Evolutionary conservation across 64 coral and sea anemone genomes (phyloP).

Genomic region (Montipora capricornis): DNA sequence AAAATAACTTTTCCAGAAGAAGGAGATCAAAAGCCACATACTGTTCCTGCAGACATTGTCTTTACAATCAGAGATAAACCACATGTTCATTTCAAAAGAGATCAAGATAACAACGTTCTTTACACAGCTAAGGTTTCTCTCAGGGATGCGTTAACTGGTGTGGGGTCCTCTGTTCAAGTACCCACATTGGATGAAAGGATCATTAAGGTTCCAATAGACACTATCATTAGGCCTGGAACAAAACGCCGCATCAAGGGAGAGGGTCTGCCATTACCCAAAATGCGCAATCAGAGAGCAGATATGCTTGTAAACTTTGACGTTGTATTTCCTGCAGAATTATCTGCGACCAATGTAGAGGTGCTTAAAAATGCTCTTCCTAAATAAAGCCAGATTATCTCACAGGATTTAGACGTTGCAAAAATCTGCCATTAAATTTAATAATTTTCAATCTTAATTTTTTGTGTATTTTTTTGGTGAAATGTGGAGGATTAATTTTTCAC

Average conservation of each 20-base stretch:
- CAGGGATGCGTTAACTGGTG: conserved; percentile 85
- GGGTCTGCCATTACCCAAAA: conserved; percentile 93
- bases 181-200: conserved; percentile 83
- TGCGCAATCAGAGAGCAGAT: conserved; percentile 76
- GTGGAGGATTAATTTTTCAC: too few relatives aligned
- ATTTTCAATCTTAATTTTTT: too few relatives aligned
- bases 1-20: conserved; percentile 96
- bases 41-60: conserved; percentile 91
- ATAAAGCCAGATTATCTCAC: neutral
- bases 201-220: conserved; percentile 79
- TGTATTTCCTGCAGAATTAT: conserved; percentile 75
- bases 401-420: too few relatives aligned
- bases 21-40: conserved; percentile 94
- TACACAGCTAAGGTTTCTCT: conserved; percentile 82
- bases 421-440: too few relatives aligned
- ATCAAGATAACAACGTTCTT: conserved; percentile 94
- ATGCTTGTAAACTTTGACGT: conserved; percentile 95
- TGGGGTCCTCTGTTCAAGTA: conserved; percentile 53
- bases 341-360: conserved; percentile 41
- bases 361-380: conserved; percentile 64
- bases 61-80: conserved; percentile 96
- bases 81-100: conserved; percentile 80
- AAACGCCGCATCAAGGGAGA: conserved; percentile 89
- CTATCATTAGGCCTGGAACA: conserved; percentile 77
- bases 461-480: too few relatives aligned